Percentiles rank a stretch among this genome's conserved stretches.
Conservation (phyloP, 1,140 invertebrate genomes). For the Monomorium pharaonis region DNA sequence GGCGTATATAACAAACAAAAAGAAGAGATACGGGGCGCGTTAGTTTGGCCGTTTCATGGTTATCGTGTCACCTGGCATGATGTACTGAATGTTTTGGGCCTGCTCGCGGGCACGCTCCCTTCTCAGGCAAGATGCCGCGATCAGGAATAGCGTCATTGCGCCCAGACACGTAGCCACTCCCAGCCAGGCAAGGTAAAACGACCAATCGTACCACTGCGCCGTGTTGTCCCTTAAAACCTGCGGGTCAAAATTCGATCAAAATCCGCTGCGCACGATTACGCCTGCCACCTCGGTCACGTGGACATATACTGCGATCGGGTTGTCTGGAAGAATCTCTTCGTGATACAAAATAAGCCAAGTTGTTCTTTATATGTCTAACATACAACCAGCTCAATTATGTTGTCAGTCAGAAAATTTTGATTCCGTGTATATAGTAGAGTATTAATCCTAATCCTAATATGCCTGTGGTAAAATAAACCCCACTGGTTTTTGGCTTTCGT, state of each 20-base stretch:
- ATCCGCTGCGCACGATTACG: neutral
- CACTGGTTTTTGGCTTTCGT: no score
- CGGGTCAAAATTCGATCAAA: conserved; percentile 56
- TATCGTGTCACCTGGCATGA: conserved; percentile 91
- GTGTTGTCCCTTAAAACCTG: conserved; percentile 91
- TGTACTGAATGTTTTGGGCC: conserved; percentile 93
- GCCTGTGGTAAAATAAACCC: no score
- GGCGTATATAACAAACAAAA: conserved; percentile 83
- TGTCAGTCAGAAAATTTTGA: neutral
- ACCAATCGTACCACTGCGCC: conserved; percentile 92
- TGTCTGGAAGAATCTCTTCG: conserved; percentile 25
- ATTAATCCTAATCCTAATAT: no score
- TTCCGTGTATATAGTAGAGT: no score
- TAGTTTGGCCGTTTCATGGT: conserved; percentile 72
- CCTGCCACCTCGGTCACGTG: neutral
- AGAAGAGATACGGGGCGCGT: conserved; percentile 82
- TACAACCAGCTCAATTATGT: neutral
- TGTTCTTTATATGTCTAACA: neutral
- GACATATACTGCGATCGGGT: neutral
- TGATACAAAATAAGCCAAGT: conserved; percentile 1
- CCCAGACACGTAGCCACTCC: conserved; percentile 91
- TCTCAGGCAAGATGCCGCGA: conserved; percentile 91
- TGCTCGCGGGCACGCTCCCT: conserved; percentile 89
- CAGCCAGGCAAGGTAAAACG: conserved; percentile 93
- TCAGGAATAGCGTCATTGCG: conserved; percentile 92